Evolutionary conservation across 2,797 vertebrate genomes (phyloP).

Genomic region (Syncerus caffer): DNA sequence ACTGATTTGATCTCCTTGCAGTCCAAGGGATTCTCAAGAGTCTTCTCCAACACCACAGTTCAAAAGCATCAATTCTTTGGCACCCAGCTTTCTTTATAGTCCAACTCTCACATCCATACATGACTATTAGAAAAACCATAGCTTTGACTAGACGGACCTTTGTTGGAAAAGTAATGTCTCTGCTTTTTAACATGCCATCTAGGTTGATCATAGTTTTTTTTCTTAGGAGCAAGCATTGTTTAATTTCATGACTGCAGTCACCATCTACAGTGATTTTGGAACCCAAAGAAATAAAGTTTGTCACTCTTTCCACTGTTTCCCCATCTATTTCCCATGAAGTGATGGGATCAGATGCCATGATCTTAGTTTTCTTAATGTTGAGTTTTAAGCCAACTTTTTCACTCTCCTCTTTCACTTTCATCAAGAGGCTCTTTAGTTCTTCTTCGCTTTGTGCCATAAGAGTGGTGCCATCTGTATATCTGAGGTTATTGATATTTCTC

Average conservation of each 20-base stretch:
- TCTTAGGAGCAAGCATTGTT: rapidly evolving
- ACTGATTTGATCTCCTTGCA: not conserved
- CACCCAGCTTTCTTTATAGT: not conserved
- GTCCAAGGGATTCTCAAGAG: not conserved
- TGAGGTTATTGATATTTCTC: not conserved
- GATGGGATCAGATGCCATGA: not conserved
- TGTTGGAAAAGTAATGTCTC: not conserved
- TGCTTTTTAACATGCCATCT: not conserved
- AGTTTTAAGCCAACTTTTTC: not conserved
- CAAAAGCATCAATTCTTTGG: not conserved
- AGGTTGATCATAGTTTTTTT: not conserved
- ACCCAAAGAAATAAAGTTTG: not conserved
- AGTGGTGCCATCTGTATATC: not conserved
- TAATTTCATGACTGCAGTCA: not conserved
- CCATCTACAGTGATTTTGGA: not conserved
- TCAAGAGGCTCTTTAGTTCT: not conserved
- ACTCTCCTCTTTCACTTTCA: not conserved
- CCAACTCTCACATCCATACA: not conserved
- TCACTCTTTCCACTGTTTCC: not conserved
- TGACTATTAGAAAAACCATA: not conserved
- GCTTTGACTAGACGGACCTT: not conserved
- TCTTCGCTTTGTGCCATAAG: not conserved
- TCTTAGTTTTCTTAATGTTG: not conserved
- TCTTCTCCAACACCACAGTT: not conserved
- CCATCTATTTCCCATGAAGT: not conserved